Percentiles rank a stretch among this genome's conserved stretches.
These are phyloP conservation scores for Aplodontia rufa DNA, from an alignment of 2,113 vertebrate species.

Conservation along the genomic window DNA sequence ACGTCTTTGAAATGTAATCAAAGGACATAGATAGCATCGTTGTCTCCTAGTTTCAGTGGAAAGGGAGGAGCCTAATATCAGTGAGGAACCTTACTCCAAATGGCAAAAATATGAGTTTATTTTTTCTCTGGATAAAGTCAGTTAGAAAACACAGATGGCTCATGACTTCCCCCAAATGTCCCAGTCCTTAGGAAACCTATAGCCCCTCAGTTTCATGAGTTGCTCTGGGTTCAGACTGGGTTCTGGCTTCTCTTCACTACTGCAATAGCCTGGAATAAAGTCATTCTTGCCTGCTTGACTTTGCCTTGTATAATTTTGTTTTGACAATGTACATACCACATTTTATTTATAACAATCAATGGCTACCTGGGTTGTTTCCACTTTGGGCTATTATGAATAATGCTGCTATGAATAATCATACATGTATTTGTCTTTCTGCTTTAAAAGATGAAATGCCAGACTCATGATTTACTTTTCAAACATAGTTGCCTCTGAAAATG, in stretches of 20 bases:
- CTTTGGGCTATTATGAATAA: not conserved
- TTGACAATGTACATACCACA: not conserved
- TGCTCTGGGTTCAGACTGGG: not conserved
- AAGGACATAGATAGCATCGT: not conserved
- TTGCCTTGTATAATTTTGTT: not conserved
- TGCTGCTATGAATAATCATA: not conserved
- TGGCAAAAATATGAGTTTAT: not conserved
- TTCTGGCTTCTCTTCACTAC: not conserved
- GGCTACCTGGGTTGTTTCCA: not conserved
- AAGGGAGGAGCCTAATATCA: not conserved
- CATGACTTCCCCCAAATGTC: not conserved
- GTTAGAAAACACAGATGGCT: not conserved
- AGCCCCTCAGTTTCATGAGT: not conserved
- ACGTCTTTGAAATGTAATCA: not conserved
- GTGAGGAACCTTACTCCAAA: not conserved
- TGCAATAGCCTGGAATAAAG: not conserved
- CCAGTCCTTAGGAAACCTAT: not conserved
- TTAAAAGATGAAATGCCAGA: not conserved
- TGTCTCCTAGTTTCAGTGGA: not conserved
- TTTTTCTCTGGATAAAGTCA: not conserved
- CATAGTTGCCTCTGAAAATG: not conserved
- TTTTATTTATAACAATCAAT: not conserved
- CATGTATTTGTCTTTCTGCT: not conserved
- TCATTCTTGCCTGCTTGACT: not conserved
- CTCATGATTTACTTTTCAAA: constrained; percentile 1